phyloP scores from a whole-genome alignment of 2,113 vertebrate species.

The Percina caprodes region DNA sequence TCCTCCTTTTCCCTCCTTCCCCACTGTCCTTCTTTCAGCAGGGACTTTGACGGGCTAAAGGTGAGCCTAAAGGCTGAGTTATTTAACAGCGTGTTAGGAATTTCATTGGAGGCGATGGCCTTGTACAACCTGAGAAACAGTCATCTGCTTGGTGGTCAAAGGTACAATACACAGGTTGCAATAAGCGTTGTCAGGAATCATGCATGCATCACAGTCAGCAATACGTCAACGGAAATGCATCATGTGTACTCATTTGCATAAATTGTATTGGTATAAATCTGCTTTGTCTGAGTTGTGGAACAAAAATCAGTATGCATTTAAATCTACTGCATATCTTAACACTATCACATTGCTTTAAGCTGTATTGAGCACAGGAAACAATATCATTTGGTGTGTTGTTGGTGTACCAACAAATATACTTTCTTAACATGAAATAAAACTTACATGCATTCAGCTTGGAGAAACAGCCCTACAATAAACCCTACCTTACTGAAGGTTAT shows the following conservation, averaged over 20 bases:
- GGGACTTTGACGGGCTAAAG: constrained; percentile 93
- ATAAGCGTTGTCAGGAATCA: not conserved
- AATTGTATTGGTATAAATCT: not conserved
- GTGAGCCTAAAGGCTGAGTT: constrained; percentile 94
- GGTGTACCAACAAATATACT: not conserved
- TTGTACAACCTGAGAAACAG: not conserved
- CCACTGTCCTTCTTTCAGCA: not conserved
- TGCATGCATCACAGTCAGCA: not conserved
- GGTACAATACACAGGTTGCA: constrained; percentile 10
- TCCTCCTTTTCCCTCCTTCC: not conserved
- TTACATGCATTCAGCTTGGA: not conserved
- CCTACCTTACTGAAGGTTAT: not conserved
- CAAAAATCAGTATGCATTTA: not conserved
- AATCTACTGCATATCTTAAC: not conserved
- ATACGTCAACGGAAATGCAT: not conserved
- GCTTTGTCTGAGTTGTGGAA: not conserved
- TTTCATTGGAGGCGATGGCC: constrained; percentile 11
- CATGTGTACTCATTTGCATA: not conserved
- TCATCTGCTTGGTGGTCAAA: constrained; percentile 33
- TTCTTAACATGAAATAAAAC: not conserved
- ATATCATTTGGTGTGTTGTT: not conserved
- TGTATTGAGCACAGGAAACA: not conserved
- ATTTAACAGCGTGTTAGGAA: constrained; percentile 87
- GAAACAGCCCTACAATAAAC: not conserved
- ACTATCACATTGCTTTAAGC: not conserved